Evolutionary conservation across 1,140 invertebrate species (phyloP).

Genomic region (Zophobas morio): DNA sequence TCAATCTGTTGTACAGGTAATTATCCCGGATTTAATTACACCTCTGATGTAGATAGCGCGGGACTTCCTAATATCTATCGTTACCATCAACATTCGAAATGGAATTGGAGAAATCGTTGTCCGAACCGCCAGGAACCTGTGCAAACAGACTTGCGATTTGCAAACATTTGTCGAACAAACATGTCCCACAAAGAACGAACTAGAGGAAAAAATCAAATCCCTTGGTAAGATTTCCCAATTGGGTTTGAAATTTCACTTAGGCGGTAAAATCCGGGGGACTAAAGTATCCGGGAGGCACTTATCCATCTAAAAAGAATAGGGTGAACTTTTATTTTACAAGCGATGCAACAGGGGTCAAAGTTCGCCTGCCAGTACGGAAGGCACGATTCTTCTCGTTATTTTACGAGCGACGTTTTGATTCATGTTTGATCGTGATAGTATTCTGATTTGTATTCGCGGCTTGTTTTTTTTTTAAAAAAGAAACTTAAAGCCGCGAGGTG

Average conservation of each 20-base stretch:
- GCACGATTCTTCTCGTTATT: no score
- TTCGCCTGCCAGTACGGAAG: no score
- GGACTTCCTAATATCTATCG: conserved; percentile 5
- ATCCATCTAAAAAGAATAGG: conserved; percentile 2
- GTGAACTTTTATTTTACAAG: no score
- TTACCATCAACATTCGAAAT: conserved; percentile 16
- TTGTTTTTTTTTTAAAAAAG: no score
- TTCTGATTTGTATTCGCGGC: no score
- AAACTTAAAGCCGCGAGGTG: no score
- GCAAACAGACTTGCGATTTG: conserved; percentile 35
- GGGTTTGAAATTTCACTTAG: conserved; percentile 42
- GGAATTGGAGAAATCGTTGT: conserved; percentile 19
- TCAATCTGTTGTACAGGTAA: no score
- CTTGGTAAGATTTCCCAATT: conserved; percentile 32
- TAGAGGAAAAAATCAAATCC: conserved; percentile 38
- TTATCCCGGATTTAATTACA: conserved; percentile 9
- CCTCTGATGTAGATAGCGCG: conserved; percentile 7
- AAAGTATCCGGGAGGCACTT: conserved; percentile 38
- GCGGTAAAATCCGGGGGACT: conserved; percentile 28
- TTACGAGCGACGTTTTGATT: no score
- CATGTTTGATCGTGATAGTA: no score
- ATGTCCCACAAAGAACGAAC: conserved; percentile 17
- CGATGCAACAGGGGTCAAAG: neutral
- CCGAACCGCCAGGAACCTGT: conserved; percentile 4
- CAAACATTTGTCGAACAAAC: conserved; percentile 41